phyloP scores from a whole-genome alignment of 2,113 vertebrate genomes.

The Pseudopipra pipra region DNA sequence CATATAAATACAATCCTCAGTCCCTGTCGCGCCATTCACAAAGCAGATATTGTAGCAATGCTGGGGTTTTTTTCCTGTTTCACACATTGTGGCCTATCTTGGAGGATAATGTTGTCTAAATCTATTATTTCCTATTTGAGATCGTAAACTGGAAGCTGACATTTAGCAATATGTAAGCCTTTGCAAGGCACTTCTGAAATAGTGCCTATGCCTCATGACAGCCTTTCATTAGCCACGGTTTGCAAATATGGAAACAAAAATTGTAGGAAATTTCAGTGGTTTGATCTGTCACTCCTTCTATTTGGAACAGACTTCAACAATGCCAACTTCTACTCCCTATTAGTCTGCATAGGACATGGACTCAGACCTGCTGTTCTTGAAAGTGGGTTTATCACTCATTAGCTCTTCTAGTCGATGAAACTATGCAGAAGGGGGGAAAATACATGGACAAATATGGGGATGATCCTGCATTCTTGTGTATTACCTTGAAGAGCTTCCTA shows the following conservation, averaged over 20 bases:
- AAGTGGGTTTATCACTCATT: background rate
- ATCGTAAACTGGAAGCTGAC: background rate
- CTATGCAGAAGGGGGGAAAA: background rate
- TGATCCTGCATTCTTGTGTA: background rate
- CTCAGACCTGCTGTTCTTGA: background rate
- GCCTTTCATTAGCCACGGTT: background rate
- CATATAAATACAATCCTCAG: slow-evolving; percentile 31
- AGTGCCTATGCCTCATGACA: background rate
- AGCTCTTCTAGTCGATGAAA: background rate
- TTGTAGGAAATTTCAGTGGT: background rate
- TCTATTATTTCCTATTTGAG: slow-evolving; percentile 33
- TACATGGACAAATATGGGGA: background rate
- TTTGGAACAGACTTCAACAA: background rate
- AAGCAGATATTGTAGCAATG: slow-evolving; percentile 31
- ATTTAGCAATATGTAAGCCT: background rate
- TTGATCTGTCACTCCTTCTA: background rate
- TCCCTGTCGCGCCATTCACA: slow-evolving; percentile 56
- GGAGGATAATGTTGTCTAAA: slow-evolving; percentile 42
- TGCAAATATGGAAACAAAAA: background rate
- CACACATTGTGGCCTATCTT: background rate
- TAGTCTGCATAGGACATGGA: background rate
- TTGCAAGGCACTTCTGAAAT: background rate
- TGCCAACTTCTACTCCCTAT: background rate
- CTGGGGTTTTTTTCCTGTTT: background rate
- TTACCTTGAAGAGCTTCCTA: background rate